Evolutionary conservation across 2,797 vertebrate genomes (phyloP), one percentile per base, ranked within the genome.

Genomic region (Eurystomus glaucurus): DNA sequence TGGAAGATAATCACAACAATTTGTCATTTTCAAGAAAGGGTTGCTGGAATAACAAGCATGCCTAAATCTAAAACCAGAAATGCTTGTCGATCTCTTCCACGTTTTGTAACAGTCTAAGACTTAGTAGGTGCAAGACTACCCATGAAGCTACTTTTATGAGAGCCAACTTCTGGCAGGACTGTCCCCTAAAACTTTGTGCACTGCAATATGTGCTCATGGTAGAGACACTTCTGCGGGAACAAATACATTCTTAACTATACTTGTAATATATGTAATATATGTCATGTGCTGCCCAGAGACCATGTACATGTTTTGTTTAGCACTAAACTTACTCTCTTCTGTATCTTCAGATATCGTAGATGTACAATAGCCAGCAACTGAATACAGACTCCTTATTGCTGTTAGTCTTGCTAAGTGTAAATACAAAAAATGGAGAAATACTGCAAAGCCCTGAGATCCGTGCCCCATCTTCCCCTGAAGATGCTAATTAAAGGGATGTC

Each of bases 401-500:
- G 7, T 60, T 76, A 29, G 15, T 72, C 50, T 86, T 65, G 55
- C 43, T 54, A 72, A 79, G 14, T 48, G 35, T 77, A 85, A 58
- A 81, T 60, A 75, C 33, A 31, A 90, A 83, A 93, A 85, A 39
- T 12, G n/a, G 46, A 74, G 39, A 94, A 92, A 68, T 31, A 58
- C 15, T 60, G 31, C 20, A 61, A 55, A 74, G 62, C 26, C 11
- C 37, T 31, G 13, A 80, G 37, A 61, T 75, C 28, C 12, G 31
- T 83, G 74, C 15, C 55, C 28, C 39, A 81, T 0, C 69, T 88
- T 85, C 57, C 70, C 90, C 71, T 94, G 52, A 92, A 95, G 76
- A 72, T 83, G n/a, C 18, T 81, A 96, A 93, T 93, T 90, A 83
- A 89, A 60, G 37, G 37, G 51, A 88, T 39, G 22, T 61, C 18